Base-by-base conservation (phyloP, 2,113 vertebrate species). In the Macrotus californicus region DNA sequence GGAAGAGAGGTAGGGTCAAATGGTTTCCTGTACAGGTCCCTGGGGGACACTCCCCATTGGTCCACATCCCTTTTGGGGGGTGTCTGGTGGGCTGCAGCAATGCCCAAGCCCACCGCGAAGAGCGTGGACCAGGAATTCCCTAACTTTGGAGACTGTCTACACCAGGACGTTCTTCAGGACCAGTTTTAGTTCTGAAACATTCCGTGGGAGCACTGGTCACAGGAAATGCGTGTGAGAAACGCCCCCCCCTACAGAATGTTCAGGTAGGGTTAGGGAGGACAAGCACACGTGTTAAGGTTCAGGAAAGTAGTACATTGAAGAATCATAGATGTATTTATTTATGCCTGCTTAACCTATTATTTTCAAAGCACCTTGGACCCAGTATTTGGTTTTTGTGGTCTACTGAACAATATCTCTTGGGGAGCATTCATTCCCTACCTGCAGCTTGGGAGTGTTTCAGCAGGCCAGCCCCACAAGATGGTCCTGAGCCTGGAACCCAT, bases 371-470 rank as follows among this genome's bases (percentile, higher is more conserved):
- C 29, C 73, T 34, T 13, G 5, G 72, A 73, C 21, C 2, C 56
- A 3, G 1, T n/a, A 16, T 54, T 76, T 18, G 34, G 54, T 46
- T 80, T n/a, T 52, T 4, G 1, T 5, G 24, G 59, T 52, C 24
- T 66, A 0, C 43, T 3, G 70, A 31, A 46, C 26, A 48, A 2
- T 12, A 4, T 29, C 59, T 59, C 14, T 0, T 29, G 46, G 82
- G 29, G 18, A 39, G 4, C 5, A n/a, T 19, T 0, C 5, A n/a
- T 19, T 0, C 43, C 24, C 9, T 7, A 43, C 10, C 2, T 34
- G 21, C 39, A 31, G 1, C 11, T 12, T 18, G n/a, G 41, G 39
- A 79, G 39, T 31, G 13, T 5, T 16, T 26, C 22, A 12, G 26
- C 3, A 3, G 66, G 56, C 34, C 18, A 2, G 31, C 15, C 19